Percentiles rank a stretch among this genome's conserved stretches.
These are phyloP conservation scores for Corvus cornix DNA, from an alignment of 2,113 vertebrate species.

Conservation along the genomic window DNA sequence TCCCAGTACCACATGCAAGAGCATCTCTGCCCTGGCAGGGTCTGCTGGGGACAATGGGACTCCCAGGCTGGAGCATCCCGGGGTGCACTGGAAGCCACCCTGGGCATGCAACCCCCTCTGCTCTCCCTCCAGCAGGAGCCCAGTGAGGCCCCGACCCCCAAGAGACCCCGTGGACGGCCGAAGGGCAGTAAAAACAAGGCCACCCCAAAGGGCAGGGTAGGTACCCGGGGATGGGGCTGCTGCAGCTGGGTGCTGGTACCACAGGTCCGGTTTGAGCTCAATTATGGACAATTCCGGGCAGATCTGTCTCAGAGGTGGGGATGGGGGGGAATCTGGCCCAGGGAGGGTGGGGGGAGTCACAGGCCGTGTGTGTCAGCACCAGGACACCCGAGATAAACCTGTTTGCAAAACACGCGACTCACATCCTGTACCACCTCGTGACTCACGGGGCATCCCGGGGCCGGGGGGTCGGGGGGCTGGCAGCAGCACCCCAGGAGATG, in stretches of 20 bases:
- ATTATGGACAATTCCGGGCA: background rate
- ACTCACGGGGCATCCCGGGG: constrained; percentile 42
- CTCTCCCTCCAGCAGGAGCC: constrained; percentile 81
- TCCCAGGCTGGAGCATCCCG: rapidly evolving
- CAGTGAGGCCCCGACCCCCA: constrained; percentile 90
- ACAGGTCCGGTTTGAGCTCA: rapidly evolving
- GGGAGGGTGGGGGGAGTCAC: background rate
- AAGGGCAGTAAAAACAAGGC: constrained; percentile 97
- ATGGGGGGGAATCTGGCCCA: too few species aligned
- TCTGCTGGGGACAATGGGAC: background rate
- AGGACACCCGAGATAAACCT: background rate
- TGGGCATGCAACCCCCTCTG: background rate
- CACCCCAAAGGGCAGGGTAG: constrained; percentile 84
- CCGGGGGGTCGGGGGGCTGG: background rate
- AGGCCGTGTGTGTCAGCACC: background rate
- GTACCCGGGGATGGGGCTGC: background rate
- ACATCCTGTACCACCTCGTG: constrained; percentile 66
- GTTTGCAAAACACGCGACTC: constrained; percentile 49
- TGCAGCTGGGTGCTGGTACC: background rate
- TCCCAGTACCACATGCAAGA: background rate
- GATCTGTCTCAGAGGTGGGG: background rate
- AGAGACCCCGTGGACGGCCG: constrained; percentile 92
- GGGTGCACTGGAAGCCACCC: background rate
- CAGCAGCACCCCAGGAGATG: background rate
- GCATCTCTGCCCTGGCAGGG: background rate